These are phyloP conservation scores for Linurgus olivaceus DNA, from an alignment of 2,797 vertebrate species.

Conservation along the genomic window DNA sequence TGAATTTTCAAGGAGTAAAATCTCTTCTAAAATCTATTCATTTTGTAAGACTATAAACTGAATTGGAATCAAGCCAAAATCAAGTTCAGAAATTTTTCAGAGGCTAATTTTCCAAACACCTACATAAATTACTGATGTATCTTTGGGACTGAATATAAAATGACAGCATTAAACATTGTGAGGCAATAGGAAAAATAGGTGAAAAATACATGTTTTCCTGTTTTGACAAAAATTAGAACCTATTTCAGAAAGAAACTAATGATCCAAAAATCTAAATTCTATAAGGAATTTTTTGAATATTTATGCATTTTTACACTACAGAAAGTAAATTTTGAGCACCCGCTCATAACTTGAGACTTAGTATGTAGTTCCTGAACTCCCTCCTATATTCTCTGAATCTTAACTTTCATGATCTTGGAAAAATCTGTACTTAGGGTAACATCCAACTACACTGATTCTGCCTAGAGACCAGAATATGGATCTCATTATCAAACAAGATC, in stretches of 20 bases:
- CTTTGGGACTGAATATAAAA: neutral
- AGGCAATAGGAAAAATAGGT: neutral
- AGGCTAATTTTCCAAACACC: neutral
- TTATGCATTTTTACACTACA: neutral
- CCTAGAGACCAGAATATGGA: neutral
- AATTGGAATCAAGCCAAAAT: neutral
- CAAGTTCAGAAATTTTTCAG: neutral
- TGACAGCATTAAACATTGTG: neutral
- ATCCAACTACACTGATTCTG: neutral
- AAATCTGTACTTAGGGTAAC: neutral
- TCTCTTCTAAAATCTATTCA: neutral
- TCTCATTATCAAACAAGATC: neutral
- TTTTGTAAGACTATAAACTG: neutral
- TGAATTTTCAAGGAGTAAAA: neutral
- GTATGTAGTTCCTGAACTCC: neutral
- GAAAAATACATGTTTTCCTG: neutral
- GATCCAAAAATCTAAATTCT: neutral
- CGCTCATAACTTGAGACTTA: neutral
- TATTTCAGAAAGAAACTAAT: neutral
- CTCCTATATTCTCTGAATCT: neutral
- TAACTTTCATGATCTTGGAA: neutral
- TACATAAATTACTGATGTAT: neutral
- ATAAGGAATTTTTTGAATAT: neutral
- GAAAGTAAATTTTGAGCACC: neutral
- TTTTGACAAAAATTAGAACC: neutral